Percentiles rank a stretch among this genome's conserved stretches.
Conservation (phyloP, 2,797 vertebrate species). For the Staurois parvus region DNA sequence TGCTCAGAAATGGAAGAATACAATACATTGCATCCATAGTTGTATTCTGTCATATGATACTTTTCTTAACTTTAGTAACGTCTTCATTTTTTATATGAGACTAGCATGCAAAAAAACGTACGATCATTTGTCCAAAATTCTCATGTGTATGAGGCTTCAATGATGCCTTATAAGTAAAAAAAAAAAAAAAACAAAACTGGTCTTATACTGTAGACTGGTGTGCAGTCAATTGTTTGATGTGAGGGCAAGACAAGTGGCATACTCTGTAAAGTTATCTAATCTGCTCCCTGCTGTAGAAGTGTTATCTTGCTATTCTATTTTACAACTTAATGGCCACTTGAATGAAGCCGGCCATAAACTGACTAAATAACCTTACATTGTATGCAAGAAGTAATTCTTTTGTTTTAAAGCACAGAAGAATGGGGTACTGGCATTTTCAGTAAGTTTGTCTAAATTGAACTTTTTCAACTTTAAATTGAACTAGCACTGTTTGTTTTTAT, state of each 20-base stretch:
- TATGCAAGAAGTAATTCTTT: conserved; percentile 20
- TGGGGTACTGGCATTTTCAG: neutral
- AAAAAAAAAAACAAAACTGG: no score
- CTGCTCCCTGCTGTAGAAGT: conserved; percentile 22
- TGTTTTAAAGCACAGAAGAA: neutral
- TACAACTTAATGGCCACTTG: conserved; percentile 30
- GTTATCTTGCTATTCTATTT: conserved; percentile 31
- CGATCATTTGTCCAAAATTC: no score
- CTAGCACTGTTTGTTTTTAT: neutral
- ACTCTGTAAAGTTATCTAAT: conserved; percentile 44
- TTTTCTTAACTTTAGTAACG: no score
- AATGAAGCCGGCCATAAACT: conserved; percentile 3
- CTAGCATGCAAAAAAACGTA: no score
- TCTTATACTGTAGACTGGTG: no score
- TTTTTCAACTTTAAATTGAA: neutral
- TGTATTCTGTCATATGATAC: no score
- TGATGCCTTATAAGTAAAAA: no score
- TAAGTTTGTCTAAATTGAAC: neutral
- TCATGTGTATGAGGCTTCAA: no score
- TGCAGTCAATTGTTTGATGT: neutral
- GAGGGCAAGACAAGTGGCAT: neutral
- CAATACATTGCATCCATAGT: no score
- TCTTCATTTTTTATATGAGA: no score
- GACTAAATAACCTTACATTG: conserved; percentile 24
- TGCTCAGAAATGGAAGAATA: no score